phyloP scores from a whole-genome alignment of 2,113 vertebrate genomes.

The Zingel zingel region DNA sequence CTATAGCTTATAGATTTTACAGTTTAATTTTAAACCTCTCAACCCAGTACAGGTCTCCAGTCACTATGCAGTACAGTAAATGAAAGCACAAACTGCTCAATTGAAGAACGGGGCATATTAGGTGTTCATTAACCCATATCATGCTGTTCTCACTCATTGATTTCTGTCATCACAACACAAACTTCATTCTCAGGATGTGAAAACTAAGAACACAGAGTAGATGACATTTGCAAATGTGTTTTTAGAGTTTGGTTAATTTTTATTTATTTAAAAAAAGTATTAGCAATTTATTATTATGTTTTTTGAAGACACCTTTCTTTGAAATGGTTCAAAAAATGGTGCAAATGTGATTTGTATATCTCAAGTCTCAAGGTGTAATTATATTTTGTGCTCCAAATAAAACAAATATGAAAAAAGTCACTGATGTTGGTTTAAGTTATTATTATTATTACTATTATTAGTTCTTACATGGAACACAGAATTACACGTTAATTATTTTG shows the following conservation, averaged over 20 bases:
- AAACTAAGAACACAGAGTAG: slow-evolving; percentile 68
- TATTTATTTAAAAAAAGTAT: slow-evolving; percentile 81
- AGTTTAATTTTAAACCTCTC: slow-evolving; percentile 49
- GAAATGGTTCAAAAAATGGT: slow-evolving; percentile 74
- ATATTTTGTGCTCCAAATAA: slow-evolving; percentile 86
- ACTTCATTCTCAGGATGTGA: slow-evolving; percentile 76
- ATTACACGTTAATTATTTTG: background rate
- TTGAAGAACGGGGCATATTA: slow-evolving; percentile 39
- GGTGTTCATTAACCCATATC: slow-evolving; percentile 48
- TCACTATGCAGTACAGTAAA: slow-evolving; percentile 79
- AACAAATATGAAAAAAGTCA: slow-evolving; percentile 61
- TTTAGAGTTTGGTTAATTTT: slow-evolving; percentile 75
- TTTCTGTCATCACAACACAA: slow-evolving; percentile 53
- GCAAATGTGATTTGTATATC: slow-evolving; percentile 83
- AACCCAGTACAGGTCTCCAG: slow-evolving; percentile 63
- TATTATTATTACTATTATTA: background rate
- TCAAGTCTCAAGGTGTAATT: slow-evolving; percentile 83
- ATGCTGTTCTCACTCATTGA: slow-evolving; percentile 44
- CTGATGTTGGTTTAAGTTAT: slow-evolving; percentile 9
- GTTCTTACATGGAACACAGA: background rate
- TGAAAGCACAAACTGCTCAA: slow-evolving; percentile 75
- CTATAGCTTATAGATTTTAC: slow-evolving; percentile 49
- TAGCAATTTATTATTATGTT: slow-evolving; percentile 75
- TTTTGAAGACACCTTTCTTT: slow-evolving; percentile 73
- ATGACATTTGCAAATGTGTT: slow-evolving; percentile 66